phyloP scores from a whole-genome alignment of 2,113 vertebrate species.

The Caracal caracal region DNA sequence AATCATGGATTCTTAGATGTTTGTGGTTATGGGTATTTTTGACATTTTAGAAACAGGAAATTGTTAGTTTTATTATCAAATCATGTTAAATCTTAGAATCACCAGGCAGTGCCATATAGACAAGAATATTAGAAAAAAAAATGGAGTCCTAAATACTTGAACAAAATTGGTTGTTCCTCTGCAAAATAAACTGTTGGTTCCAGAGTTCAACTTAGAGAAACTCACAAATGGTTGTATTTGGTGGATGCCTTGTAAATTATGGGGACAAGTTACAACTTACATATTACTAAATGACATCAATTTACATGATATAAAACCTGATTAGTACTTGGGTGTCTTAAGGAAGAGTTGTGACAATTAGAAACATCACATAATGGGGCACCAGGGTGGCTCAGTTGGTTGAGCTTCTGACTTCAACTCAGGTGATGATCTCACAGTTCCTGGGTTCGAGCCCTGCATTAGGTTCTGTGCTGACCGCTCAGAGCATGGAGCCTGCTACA shows the following conservation, averaged over 20 bases:
- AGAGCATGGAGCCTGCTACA: too few relatives aligned
- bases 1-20: neutral
- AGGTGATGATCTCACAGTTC: too few relatives aligned
- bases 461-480: too few relatives aligned
- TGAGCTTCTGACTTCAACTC: too few relatives aligned
- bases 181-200: neutral
- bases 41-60: neutral
- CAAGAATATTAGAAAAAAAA: neutral
- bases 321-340: neutral
- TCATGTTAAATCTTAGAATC: neutral
- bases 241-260: neutral
- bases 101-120: neutral
- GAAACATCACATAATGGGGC: neutral
- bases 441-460: too few relatives aligned
- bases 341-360: neutral
- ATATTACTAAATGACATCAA: neutral
- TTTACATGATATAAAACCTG: neutral
- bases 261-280: neutral
- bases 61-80: neutral
- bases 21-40: neutral
- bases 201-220: neutral
- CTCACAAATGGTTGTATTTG: neutral
- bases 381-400: too few relatives aligned
- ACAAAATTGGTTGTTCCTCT: neutral
- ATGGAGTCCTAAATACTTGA: neutral